Evolutionary conservation across 2,888 invertebrate species (phyloP).

Genomic region (Melanchra persicariae): DNA sequence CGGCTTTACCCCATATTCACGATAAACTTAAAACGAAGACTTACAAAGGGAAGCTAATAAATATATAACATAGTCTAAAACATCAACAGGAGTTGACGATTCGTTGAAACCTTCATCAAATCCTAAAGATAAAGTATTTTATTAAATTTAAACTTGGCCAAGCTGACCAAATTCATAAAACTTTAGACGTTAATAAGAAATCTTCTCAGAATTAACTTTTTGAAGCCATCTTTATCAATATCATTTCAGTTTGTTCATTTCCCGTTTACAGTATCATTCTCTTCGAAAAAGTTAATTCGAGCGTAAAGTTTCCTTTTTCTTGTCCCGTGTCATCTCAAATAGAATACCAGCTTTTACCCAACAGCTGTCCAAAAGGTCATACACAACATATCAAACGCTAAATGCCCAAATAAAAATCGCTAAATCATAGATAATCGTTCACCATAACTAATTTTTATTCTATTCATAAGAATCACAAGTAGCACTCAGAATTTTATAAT

Average conservation of each 20-base stretch:
- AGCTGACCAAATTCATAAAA: background rate
- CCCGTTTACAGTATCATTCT: conserved; percentile 29
- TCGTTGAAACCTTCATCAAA: background rate
- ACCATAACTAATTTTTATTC: conserved; percentile 82
- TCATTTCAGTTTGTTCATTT: conserved; percentile 41
- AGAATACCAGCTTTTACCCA: conserved; percentile 52
- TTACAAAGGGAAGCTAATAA: background rate
- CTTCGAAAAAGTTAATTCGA: conserved; percentile 29
- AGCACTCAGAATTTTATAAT: conserved; percentile 74
- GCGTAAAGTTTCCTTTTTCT: conserved; percentile 17
- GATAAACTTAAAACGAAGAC: background rate
- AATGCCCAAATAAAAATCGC: conserved; percentile 73
- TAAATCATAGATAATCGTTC: conserved; percentile 77
- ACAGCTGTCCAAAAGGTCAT: conserved; percentile 68
- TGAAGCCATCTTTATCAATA: conserved; percentile 12
- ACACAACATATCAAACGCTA: conserved; percentile 64
- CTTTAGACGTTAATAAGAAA: conserved; percentile 5
- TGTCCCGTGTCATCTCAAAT: conserved; percentile 54
- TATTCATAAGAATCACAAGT: conserved; percentile 79
- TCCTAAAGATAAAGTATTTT: background rate
- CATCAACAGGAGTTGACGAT: background rate
- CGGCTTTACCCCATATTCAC: no score
- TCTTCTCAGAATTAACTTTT: background rate
- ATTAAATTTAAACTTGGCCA: background rate
- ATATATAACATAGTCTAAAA: background rate